Evolutionary conservation across 2,113 vertebrate species (phyloP), one percentile per base, ranked within the genome.

Genomic region (Falco punctatus): DNA sequence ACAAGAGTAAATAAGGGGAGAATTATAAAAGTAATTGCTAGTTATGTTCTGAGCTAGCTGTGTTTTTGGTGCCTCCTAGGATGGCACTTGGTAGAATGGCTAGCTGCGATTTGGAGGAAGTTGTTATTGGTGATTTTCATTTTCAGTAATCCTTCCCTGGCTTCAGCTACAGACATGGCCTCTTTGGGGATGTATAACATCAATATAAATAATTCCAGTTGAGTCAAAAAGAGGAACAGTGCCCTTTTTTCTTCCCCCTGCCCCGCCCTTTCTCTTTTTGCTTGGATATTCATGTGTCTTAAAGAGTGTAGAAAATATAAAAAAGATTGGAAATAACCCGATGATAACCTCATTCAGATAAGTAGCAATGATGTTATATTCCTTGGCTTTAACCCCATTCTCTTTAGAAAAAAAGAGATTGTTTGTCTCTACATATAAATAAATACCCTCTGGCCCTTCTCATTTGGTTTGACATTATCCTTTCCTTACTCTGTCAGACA

Each of bases 21-120:
- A 96, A 96, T 85, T 86, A 97, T 94, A 90, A 97, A 98, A 96
- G 91, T 92, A 96, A 97, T 96, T 98, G 97, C 94, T 89, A 89
- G 80, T 87, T 89, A 32, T 86, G 32, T 89, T 80, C 81, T 86
- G 94, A 96, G 85, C 46, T 95, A 71, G 69, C 44, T 75, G 69
- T 73, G 73, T 0, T 70, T 81, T 90, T 77, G 51, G 62, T 88
- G 52, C 62, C 94, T 97, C 73, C 46, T 69, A 81, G 81, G 73
- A 92, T 75, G 75, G 42, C 3, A 13, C 54, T 80, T 92, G 72
- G 69, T 87, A 79, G 83, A 92, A 91, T 52, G 27, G 51, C 64
- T 88, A 73, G 62, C 59, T 70, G 46, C 55, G 59, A 62, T 71
- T 70, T 74, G 75, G 42, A 94, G 40, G 26, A 95, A 90, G 54